Conservation (phyloP, 2,888 invertebrate species). For the Torymus tubicola region DNA sequence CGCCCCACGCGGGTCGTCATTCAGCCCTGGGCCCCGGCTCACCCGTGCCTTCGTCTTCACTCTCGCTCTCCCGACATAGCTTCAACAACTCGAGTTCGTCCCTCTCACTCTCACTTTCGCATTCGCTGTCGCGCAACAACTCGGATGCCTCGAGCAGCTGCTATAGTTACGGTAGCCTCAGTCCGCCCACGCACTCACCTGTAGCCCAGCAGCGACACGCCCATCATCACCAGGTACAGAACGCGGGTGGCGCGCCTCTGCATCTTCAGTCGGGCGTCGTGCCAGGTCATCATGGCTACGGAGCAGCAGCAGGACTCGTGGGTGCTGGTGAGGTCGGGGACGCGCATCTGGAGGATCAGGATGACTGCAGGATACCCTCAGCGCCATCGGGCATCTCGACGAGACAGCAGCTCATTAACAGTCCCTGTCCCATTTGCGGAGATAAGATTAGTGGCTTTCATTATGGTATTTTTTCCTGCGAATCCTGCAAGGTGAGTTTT, state of each 20-base stretch:
- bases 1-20: constrained; percentile 90
- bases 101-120: constrained; percentile 82
- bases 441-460: constrained; percentile 98
- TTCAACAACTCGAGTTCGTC: constrained; percentile 76
- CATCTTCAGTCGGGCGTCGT: constrained; percentile 74
- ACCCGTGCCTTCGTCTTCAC: constrained; percentile 74
- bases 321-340: constrained; percentile 49
- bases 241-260: constrained; percentile 75
- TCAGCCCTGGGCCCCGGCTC: constrained; percentile 78
- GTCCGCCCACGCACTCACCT: constrained; percentile 88
- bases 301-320: constrained; percentile 5
- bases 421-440: constrained; percentile 96
- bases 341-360: constrained; percentile 68
- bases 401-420: constrained; percentile 92
- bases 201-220: constrained; percentile 80
- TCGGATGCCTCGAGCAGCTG: constrained; percentile 94
- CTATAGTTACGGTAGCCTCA: constrained; percentile 85
- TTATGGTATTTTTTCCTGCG: constrained; percentile 98
- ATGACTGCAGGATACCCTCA: constrained; percentile 74
- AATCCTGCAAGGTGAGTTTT: constrained; percentile 86
- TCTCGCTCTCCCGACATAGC: constrained; percentile 74
- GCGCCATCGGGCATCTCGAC: constrained; percentile 86
- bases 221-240: constrained; percentile 69
- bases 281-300: constrained; percentile 64
- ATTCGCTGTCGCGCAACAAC: constrained; percentile 91